Conservation (phyloP, 2,888 invertebrate species). For the Diarsia dahlii region DNA sequence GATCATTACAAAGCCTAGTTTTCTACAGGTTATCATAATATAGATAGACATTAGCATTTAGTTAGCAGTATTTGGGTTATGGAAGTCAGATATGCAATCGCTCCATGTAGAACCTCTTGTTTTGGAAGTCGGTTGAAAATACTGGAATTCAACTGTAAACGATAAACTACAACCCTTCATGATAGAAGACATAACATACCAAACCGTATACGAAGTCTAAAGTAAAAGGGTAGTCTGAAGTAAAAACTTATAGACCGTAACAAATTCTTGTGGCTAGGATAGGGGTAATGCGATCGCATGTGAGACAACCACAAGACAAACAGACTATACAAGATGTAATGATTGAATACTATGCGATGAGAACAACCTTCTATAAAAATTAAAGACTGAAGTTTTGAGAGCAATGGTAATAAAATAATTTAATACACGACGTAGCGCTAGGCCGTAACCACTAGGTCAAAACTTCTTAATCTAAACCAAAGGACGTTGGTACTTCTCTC, state of each 20-base stretch:
- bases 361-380: too few species aligned
- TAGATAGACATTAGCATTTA: too few species aligned
- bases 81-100: background rate
- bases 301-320: constrained; percentile 5
- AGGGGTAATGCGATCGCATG: constrained; percentile 4
- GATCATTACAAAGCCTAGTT: background rate
- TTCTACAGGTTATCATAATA: background rate
- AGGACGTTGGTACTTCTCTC: background rate
- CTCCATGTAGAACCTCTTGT: too few species aligned
- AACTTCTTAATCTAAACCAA: background rate
- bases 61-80: background rate
- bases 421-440: background rate
- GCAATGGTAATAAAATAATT: background rate
- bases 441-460: background rate
- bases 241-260: background rate
- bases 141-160: background rate
- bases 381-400: background rate
- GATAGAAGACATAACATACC: constrained; percentile 1
- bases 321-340: constrained; percentile 2
- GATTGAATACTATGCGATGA: background rate
- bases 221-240: too few species aligned
- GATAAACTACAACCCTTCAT: background rate
- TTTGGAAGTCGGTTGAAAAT: too few species aligned
- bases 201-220: background rate
- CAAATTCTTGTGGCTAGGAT: background rate